These are phyloP conservation scores for Oasisia sp. DNA, from an alignment of 2,888 invertebrate species.

Conservation along the genomic window DNA sequence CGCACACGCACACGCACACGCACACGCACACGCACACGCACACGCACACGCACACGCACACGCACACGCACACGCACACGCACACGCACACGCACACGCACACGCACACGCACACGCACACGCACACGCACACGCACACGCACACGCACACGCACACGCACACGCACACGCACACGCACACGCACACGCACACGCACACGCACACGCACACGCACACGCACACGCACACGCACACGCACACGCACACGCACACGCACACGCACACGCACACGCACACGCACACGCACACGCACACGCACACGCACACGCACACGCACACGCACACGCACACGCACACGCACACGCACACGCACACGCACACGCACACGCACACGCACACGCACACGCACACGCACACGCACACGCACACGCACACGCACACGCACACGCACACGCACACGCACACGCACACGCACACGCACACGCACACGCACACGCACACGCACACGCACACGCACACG, in stretches of 20 bases:
- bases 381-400: slow-evolving; percentile 29
- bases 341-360: slow-evolving; percentile 26
- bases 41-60: slow-evolving; percentile 39
- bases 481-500: slow-evolving; percentile 20
- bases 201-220: slow-evolving; percentile 62
- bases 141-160: slow-evolving; percentile 24
- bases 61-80: slow-evolving; percentile 27
- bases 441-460: slow-evolving; percentile 60
- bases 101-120: slow-evolving; percentile 23
- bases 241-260: slow-evolving; percentile 23
- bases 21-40: slow-evolving; percentile 31
- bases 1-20: slow-evolving; percentile 29
- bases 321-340: slow-evolving; percentile 8
- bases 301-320: slow-evolving; percentile 21
- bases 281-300: slow-evolving; percentile 30
- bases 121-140: slow-evolving; percentile 17
- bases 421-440: slow-evolving; percentile 38
- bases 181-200: slow-evolving; percentile 26
- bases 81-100: slow-evolving; percentile 25
- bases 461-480: slow-evolving; percentile 36
- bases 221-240: slow-evolving; percentile 38
- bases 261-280: slow-evolving; percentile 33
- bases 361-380: slow-evolving; percentile 30
- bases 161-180: too few relatives aligned
- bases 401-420: slow-evolving; percentile 19